Evolutionary conservation across 2,888 invertebrate genomes (phyloP).

Genomic region (Agrotis ipsilon): DNA sequence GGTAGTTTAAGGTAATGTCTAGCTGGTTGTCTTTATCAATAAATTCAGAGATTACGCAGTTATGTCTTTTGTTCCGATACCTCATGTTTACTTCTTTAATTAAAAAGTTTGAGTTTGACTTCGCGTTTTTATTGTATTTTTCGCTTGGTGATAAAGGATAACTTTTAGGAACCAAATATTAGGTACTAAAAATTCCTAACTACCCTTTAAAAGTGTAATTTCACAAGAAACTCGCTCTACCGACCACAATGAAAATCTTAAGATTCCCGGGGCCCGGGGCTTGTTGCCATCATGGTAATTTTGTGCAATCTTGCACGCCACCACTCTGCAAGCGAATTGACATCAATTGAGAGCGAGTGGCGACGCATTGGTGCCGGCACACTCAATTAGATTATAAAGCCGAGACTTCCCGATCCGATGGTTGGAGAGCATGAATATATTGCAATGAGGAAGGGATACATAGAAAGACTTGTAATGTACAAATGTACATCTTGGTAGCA

Average conservation of each 20-base stretch:
- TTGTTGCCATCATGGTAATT: slow-evolving; percentile 31
- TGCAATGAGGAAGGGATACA: slow-evolving; percentile 2
- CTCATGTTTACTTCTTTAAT: too few species aligned
- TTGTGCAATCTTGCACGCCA: slow-evolving; percentile 50
- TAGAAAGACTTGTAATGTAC: not conserved
- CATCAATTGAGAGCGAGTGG: slow-evolving; percentile 44
- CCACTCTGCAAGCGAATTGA: slow-evolving; percentile 51
- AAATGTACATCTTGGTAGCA: not conserved
- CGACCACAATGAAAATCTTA: not conserved
- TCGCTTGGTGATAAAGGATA: too few species aligned
- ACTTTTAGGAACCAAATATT: too few species aligned
- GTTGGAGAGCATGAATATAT: slow-evolving; percentile 23
- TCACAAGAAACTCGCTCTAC: not conserved
- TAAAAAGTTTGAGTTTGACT: too few species aligned
- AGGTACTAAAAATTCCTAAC: slow-evolving; percentile 1
- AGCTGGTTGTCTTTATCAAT: too few species aligned
- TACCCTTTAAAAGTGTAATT: not conserved
- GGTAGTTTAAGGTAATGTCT: too few species aligned
- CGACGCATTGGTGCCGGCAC: slow-evolving; percentile 33
- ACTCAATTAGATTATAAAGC: slow-evolving; percentile 56
- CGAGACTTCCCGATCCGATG: slow-evolving; percentile 35
- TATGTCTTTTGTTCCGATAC: too few species aligned
- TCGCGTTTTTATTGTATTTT: too few species aligned
- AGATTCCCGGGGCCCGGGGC: not conserved
- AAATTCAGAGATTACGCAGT: too few species aligned